phyloP scores from a whole-genome alignment of 1,140 invertebrate species.

The Drusus annulatus region DNA sequence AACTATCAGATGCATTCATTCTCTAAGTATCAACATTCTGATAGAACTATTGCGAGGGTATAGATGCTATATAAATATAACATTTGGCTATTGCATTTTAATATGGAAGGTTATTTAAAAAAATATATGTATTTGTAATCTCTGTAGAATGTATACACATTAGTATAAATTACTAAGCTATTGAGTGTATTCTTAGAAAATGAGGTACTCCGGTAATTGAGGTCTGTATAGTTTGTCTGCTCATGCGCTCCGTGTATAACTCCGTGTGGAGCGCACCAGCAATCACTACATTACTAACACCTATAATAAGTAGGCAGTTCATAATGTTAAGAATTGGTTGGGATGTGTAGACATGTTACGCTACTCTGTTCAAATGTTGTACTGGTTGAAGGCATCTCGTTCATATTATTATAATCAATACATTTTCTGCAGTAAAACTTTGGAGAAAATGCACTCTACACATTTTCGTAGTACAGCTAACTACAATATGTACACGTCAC shows the following conservation, averaged over 20 bases:
- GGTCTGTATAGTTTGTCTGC: conserved; percentile 49
- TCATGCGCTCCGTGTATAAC: conserved; percentile 46
- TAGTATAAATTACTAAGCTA: conserved; percentile 55
- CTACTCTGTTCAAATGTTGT: conserved; percentile 56
- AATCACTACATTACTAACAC: conserved; percentile 43
- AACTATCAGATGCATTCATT: conserved; percentile 52
- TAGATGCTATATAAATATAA: conserved; percentile 57
- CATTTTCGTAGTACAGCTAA: conserved; percentile 55
- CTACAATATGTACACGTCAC: conserved; percentile 58
- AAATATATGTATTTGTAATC: conserved; percentile 58
- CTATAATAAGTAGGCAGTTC: conserved; percentile 55
- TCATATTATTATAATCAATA: conserved; percentile 54
- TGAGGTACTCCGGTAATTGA: conserved; percentile 59
- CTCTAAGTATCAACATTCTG: conserved; percentile 55
- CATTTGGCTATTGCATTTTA: conserved; percentile 58
- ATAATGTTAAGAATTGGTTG: conserved; percentile 55
- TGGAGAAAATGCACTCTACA: conserved; percentile 58
- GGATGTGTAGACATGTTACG: conserved; percentile 46
- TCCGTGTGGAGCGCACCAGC: conserved; percentile 49
- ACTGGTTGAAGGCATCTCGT: conserved; percentile 60
- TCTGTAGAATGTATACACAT: conserved; percentile 53
- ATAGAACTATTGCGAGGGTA: conserved; percentile 54
- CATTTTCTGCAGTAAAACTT: conserved; percentile 56
- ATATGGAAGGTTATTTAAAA: conserved; percentile 54
- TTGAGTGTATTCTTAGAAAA: conserved; percentile 59